Evolutionary conservation across 2,888 invertebrate genomes (phyloP).

Genomic region (Idaea biselata): DNA sequence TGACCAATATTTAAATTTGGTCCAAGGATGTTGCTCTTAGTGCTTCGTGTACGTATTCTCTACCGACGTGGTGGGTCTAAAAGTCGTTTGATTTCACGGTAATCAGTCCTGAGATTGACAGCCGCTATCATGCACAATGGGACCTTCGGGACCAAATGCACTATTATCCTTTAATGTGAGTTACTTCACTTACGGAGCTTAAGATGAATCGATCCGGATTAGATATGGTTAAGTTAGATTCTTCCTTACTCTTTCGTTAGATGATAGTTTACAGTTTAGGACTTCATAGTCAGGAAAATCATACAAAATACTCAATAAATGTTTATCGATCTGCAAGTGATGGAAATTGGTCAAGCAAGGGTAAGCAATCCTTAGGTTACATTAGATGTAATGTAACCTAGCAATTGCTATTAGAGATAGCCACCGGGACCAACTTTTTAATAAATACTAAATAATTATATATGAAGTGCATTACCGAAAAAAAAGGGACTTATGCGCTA

Average conservation of each 20-base stretch:
- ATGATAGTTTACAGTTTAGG: background rate
- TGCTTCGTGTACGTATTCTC: conserved; percentile 24
- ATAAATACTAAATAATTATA: no score
- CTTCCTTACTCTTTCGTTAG: background rate
- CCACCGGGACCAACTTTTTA: no score
- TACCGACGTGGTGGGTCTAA: conserved; percentile 56
- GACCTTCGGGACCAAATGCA: conserved; percentile 43
- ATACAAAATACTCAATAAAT: no score
- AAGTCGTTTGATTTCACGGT: conserved; percentile 56
- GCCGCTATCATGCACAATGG: conserved; percentile 48
- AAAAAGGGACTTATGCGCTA: no score
- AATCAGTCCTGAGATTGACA: conserved; percentile 55
- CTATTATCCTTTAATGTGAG: conserved; percentile 69
- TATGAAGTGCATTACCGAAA: no score
- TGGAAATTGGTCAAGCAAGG: background rate
- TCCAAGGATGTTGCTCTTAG: no score
- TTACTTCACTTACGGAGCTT: background rate
- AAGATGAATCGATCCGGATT: conserved; percentile 63
- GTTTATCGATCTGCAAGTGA: no score
- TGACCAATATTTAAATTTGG: no score
- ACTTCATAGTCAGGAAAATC: no score
- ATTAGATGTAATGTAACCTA: no score
- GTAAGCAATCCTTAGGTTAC: no score
- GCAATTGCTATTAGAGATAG: no score
- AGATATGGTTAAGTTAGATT: conserved; percentile 33